phyloP scores from a whole-genome alignment of 1,140 invertebrate species.

The Zaprionus africanus region DNA sequence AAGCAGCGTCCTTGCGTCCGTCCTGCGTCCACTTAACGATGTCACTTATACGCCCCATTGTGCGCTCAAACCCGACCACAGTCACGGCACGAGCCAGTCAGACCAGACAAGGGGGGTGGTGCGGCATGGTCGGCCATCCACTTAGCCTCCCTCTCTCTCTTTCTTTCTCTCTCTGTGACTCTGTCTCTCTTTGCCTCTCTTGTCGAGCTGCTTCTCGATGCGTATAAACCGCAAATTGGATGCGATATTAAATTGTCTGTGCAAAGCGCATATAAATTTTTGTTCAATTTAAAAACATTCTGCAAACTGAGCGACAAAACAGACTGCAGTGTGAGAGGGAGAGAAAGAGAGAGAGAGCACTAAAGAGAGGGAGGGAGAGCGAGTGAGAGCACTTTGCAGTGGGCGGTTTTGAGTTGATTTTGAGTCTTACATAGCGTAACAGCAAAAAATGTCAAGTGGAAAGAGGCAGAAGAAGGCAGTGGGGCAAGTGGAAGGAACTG shows the following conservation, averaged over 20 bases:
- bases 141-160: conserved; percentile 22
- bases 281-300: conserved; percentile 83
- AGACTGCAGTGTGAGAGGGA: conserved; percentile 20
- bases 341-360: conserved; percentile 8
- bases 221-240: conserved; percentile 84
- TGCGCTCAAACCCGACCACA: conserved; percentile 61
- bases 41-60: conserved; percentile 81
- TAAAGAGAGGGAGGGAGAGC: conserved; percentile 11
- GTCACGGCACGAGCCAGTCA: conserved; percentile 6
- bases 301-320: conserved; percentile 53
- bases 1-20: conserved; percentile 60
- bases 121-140: conserved; percentile 21
- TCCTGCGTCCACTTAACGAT: conserved; percentile 76
- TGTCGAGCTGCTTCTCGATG: conserved; percentile 64
- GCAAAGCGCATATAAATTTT: conserved; percentile 84
- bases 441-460: conserved; percentile 35
- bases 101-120: no score
- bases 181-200: neutral
- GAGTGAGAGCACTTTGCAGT: conserved; percentile 16
- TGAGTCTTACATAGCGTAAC: conserved; percentile 48
- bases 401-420: conserved; percentile 24
- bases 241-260: conserved; percentile 84
- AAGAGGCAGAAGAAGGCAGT: neutral
- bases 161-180: no score
- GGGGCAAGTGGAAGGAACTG: neutral